These are phyloP conservation scores for Ochotona princeps DNA, from an alignment of 2,113 vertebrate species.

Conservation along the genomic window DNA sequence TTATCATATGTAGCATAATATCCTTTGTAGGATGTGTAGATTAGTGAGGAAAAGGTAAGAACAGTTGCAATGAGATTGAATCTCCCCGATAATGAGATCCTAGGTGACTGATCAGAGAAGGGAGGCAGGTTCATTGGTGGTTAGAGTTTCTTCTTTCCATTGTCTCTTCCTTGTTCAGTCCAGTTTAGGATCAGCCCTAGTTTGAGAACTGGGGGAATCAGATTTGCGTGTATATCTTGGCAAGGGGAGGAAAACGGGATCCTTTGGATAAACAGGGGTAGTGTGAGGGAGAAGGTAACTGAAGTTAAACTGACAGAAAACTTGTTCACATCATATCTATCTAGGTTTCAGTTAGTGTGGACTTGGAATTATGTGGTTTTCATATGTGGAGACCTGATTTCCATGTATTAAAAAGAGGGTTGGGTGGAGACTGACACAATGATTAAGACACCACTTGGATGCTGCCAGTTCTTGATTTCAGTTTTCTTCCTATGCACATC, in stretches of 20 bases:
- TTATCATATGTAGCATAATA: not conserved
- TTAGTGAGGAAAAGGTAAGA: not conserved
- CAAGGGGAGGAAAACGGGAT: not conserved
- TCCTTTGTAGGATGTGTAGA: not conserved
- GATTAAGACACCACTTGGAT: too few relatives aligned
- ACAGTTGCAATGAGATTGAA: not conserved
- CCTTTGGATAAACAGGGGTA: not conserved
- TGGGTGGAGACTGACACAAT: too few relatives aligned
- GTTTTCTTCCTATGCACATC: too few relatives aligned
- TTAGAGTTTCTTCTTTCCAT: not conserved
- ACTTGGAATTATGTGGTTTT: constrained; percentile 17
- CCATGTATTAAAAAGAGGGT: not conserved
- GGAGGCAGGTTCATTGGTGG: not conserved
- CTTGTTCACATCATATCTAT: not conserved
- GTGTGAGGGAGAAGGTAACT: not conserved
- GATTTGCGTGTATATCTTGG: not conserved
- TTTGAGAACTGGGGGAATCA: not conserved
- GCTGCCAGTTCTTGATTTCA: too few relatives aligned
- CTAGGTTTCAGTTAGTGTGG: constrained; percentile 1
- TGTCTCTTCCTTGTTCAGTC: not conserved
- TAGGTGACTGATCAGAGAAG: not conserved
- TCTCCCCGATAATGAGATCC: not conserved
- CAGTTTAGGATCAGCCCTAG: too few relatives aligned
- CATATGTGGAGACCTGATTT: constrained; percentile 30
- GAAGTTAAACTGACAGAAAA: not conserved